phyloP scores from a whole-genome alignment of 2,888 invertebrate genomes.

The Drosophila trichaetosa region DNA sequence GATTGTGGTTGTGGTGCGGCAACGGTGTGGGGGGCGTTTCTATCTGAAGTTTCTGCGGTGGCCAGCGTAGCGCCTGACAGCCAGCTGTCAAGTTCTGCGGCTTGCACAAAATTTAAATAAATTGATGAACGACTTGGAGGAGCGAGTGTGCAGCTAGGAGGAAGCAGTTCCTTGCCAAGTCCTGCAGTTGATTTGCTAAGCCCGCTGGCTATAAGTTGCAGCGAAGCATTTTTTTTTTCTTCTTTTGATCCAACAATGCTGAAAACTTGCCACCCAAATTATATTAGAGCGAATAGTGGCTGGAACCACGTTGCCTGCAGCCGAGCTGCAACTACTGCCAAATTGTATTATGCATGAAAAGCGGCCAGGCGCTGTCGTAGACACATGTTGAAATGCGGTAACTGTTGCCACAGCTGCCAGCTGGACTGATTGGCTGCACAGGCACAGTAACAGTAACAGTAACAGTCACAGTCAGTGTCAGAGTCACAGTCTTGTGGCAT shows the following conservation, averaged over 20 bases:
- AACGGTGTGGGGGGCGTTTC: too few relatives aligned
- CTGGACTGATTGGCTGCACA: neutral
- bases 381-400: constrained; percentile 26
- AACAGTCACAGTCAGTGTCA: too few relatives aligned
- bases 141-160: neutral
- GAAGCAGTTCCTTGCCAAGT: constrained; percentile 16
- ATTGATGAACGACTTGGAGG: constrained; percentile 60
- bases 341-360: constrained; percentile 61
- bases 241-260: constrained; percentile 26
- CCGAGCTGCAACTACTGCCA: constrained; percentile 17
- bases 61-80: constrained; percentile 60
- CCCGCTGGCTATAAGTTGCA: constrained; percentile 37
- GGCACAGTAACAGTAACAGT: neutral
- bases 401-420: constrained; percentile 39
- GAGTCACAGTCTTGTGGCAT: neutral
- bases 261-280: constrained; percentile 62
- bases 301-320: constrained; percentile 20
- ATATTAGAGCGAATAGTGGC: constrained; percentile 36
- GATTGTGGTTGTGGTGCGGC: neutral
- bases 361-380: constrained; percentile 18
- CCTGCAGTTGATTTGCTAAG: constrained; percentile 56
- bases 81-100: constrained; percentile 65
- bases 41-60: constrained; percentile 63
- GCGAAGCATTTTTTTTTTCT: constrained; percentile 3
- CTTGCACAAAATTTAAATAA: constrained; percentile 69